A percentile compares a stretch with the other conserved stretches of the same genome.
phyloP scores from a whole-genome alignment of 2,888 invertebrate species.

The Trachelus tabidus region DNA sequence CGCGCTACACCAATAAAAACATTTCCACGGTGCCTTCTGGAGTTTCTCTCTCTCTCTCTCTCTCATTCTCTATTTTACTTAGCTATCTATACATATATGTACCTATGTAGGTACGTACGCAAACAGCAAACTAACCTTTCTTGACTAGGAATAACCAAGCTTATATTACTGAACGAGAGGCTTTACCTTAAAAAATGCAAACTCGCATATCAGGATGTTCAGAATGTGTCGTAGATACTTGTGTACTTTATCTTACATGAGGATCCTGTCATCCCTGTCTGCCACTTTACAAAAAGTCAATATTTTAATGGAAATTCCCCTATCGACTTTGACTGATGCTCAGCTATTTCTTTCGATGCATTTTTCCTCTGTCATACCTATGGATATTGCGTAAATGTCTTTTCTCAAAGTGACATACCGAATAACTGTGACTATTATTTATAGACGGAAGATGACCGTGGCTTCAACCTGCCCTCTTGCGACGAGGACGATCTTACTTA shows the following conservation, averaged over 20 bases:
- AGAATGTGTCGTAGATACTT: background rate
- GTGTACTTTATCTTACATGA: background rate
- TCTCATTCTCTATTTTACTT: slow-evolving; percentile 12
- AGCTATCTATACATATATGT: background rate
- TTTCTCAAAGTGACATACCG: background rate
- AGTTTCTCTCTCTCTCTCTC: background rate
- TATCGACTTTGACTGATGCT: background rate
- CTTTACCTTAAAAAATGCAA: background rate
- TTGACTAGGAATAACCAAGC: background rate
- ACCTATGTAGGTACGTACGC: background rate
- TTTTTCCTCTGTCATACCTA: background rate
- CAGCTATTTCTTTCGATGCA: background rate
- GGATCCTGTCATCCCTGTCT: background rate
- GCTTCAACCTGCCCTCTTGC: background rate
- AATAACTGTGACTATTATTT: background rate
- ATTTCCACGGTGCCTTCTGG: background rate
- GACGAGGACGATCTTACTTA: background rate
- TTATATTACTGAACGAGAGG: background rate
- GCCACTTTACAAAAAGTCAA: background rate
- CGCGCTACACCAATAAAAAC: background rate
- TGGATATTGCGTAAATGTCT: background rate
- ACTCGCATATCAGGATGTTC: background rate
- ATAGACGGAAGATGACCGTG: background rate
- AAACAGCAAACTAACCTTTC: background rate
- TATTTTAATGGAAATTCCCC: background rate